phyloP scores from a whole-genome alignment of 2,113 vertebrate species.

The Regulus satrapa region DNA sequence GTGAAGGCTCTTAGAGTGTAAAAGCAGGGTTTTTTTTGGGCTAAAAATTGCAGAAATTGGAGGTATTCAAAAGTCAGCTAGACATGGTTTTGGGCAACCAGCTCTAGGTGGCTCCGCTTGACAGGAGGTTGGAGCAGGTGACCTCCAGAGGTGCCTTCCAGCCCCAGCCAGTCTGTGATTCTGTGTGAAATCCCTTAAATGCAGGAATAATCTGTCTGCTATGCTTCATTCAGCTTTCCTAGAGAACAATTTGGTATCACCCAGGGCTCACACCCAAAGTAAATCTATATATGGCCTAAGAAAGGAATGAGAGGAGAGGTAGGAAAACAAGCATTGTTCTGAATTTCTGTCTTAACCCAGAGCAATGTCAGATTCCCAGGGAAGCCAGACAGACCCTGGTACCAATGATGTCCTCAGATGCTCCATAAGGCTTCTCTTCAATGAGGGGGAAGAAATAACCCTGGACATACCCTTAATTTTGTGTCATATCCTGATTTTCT shows the following conservation, averaged over 20 bases:
- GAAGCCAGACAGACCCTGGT: neutral
- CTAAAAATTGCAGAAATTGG: neutral
- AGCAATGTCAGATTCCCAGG: neutral
- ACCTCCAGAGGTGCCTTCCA: neutral
- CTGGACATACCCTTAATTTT: neutral
- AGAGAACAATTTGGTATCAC: neutral
- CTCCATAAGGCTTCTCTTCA: neutral
- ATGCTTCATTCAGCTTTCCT: neutral
- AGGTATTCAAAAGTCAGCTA: neutral
- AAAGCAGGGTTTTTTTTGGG: rapidly evolving
- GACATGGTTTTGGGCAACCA: neutral
- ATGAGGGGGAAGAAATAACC: neutral
- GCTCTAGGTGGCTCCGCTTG: neutral
- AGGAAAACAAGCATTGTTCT: neutral
- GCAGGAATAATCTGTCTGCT: neutral
- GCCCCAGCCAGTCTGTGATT: neutral
- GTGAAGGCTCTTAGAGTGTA: neutral
- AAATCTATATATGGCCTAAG: neutral
- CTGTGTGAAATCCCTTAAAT: neutral
- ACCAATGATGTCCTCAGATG: neutral
- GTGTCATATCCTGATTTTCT: neutral
- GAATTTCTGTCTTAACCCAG: neutral
- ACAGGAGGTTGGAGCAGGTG: neutral
- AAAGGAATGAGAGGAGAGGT: neutral
- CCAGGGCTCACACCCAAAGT: neutral